Evolutionary conservation across 2,797 vertebrate genomes (phyloP), one percentile per base, ranked within the genome.

Genomic region (Sebastes hubbsi): DNA sequence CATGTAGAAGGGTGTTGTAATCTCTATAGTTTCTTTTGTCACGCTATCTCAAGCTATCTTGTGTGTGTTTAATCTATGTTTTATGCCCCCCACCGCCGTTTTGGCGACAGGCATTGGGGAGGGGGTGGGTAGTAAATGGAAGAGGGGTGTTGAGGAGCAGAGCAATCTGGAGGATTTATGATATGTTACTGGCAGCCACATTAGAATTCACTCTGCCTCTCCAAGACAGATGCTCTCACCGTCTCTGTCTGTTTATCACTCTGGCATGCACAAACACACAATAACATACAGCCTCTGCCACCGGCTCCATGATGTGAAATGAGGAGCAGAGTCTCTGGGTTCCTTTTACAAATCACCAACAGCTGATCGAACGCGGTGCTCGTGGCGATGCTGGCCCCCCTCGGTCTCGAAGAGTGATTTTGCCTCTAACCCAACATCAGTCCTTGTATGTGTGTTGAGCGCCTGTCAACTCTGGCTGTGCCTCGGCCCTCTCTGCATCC

Each of bases 91-190:
- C 72, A 20, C 60, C 74, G 73, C 67, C 5, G 9, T 81, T 82
- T 83, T 88, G 76, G 73, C 61, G 58, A 72, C 71, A 69, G 75
- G 36, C 73, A 55, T 38, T 56, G 59, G 42, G 54, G 66, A 59
- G 38, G 52, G 70, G 77, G 80, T 7, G 77, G 66, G 74, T 52
- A 54, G 75, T 73, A 27, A 61, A 56, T 27, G 42, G 72, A 38
- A 71, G 61, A 5, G 70, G 84, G 86, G 59, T 10, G 55, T 49
- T 54, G 20, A n/a, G 49, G 49, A 69, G 89, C 66, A 27, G 59
- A 67, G 74, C 29, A 62, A 84, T 88, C 79, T 84, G 83, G 75
- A 90, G 89, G 87, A 95, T 94, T 95, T 94, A 94, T 93, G 91
- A 89, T 84, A 86, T 68, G 86, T 78, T 87, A 66, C 88, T 69